Conservation (phyloP, 2,113 vertebrate genomes). For the Scatophagus argus region DNA sequence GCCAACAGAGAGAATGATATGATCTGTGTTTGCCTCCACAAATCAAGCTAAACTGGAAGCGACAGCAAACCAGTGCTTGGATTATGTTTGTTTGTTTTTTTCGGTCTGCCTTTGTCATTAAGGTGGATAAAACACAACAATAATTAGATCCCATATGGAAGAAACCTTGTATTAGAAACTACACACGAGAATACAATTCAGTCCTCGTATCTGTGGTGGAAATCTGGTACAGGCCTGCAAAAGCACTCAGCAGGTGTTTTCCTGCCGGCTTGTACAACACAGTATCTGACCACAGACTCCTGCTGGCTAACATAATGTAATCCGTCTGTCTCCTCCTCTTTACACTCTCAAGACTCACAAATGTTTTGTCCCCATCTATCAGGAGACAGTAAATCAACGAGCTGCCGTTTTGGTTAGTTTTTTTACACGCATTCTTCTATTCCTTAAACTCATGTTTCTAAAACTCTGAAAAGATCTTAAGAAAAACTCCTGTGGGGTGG, state of each 20-base stretch:
- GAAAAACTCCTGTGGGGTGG: conserved; percentile 15
- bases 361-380: conserved; percentile 32
- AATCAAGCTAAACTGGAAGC: background rate
- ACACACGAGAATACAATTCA: conserved; percentile 17
- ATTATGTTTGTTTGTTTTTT: background rate
- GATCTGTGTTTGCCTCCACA: background rate
- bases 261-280: conserved; percentile 53
- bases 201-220: conserved; percentile 44
- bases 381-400: conserved; percentile 38
- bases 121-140: background rate
- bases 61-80: background rate
- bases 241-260: conserved; percentile 68
- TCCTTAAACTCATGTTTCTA: background rate
- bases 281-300: conserved; percentile 64
- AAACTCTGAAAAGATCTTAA: conserved; percentile 14
- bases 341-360: conserved; percentile 25
- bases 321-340: conserved; percentile 63
- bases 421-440: background rate
- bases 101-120: background rate
- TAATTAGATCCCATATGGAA: conserved; percentile 1
- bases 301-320: conserved; percentile 74
- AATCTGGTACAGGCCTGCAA: conserved; percentile 47
- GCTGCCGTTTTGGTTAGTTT: too few species aligned
- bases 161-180: conserved; percentile 1
- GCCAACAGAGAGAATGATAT: background rate